Conservation (phyloP, 2,888 invertebrate genomes). For the Vannuccia rotundouncinata region DNA sequence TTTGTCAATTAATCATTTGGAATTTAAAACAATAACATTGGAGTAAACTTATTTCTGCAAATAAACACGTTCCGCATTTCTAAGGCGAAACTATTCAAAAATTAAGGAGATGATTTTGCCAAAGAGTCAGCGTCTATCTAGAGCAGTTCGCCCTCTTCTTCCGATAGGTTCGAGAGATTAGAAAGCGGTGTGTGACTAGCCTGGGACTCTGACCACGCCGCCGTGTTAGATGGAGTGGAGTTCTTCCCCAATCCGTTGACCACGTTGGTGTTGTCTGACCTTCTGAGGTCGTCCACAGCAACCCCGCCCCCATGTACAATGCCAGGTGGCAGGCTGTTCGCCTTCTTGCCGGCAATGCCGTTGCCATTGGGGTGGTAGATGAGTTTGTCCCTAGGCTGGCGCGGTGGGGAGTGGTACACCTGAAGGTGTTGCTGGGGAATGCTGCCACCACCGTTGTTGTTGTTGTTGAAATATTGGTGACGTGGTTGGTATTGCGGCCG, state of each 20-base stretch:
- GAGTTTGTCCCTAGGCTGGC: not conserved
- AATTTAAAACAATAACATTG: no score
- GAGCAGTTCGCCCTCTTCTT: not conserved
- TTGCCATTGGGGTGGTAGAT: not conserved
- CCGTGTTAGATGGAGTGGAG: not conserved
- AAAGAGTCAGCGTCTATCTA: not conserved
- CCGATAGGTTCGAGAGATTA: not conserved
- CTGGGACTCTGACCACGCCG: not conserved
- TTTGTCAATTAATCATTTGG: no score
- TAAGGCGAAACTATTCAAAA: no score
- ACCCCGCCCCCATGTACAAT: not conserved
- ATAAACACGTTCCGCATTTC: no score
- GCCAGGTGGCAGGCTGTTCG: not conserved
- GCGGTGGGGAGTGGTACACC: not conserved
- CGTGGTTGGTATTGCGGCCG: not conserved
- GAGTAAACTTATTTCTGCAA: no score
- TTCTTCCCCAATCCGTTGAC: not conserved
- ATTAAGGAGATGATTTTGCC: no score
- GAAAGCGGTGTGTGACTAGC: conserved; percentile 4
- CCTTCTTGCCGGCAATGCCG: not conserved
- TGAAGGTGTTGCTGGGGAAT: not conserved
- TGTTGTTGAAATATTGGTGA: conserved; percentile 14
- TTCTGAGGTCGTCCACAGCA: not conserved
- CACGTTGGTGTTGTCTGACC: no score
- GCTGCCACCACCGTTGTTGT: not conserved